A percentile compares a stretch with the other conserved stretches of the same genome.
phyloP scores from a whole-genome alignment of 2,888 invertebrate species.

The Macaria notata region DNA sequence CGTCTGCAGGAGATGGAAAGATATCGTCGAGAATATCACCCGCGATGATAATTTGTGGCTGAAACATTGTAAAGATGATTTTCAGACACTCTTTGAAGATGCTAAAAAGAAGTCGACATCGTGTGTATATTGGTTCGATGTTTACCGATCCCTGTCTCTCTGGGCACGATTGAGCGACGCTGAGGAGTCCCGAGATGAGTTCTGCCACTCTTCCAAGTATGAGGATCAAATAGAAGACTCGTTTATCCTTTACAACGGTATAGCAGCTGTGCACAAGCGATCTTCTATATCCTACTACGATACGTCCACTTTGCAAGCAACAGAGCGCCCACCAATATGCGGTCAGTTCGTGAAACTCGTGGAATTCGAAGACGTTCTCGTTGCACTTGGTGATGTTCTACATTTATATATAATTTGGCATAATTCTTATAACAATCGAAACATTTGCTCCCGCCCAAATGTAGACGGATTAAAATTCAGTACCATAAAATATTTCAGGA shows the following conservation, averaged over 20 bases:
- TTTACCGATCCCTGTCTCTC: slow-evolving; percentile 58
- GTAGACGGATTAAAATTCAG: slow-evolving; percentile 7
- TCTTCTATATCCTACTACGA: slow-evolving; percentile 56
- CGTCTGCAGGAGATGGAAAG: slow-evolving; percentile 57
- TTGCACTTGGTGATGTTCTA: slow-evolving; percentile 10
- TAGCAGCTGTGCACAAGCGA: slow-evolving; percentile 50
- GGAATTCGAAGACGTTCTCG: slow-evolving; percentile 28
- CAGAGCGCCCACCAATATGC: slow-evolving; percentile 35
- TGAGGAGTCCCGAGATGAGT: slow-evolving; percentile 54
- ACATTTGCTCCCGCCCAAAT: background rate
- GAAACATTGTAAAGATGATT: slow-evolving; percentile 51
- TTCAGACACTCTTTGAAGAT: slow-evolving; percentile 34
- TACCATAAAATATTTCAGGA: slow-evolving; percentile 3
- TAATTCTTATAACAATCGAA: background rate
- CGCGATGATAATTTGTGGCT: slow-evolving; percentile 52
- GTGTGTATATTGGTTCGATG: slow-evolving; percentile 46
- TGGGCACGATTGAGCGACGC: slow-evolving; percentile 54
- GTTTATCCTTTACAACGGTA: slow-evolving; percentile 47
- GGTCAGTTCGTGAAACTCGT: slow-evolving; percentile 50
- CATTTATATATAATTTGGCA: slow-evolving; percentile 13
- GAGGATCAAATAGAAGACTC: slow-evolving; percentile 54
- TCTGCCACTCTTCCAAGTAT: slow-evolving; percentile 37
- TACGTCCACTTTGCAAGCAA: slow-evolving; percentile 42
- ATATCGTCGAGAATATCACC: slow-evolving; percentile 52
- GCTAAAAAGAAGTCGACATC: slow-evolving; percentile 46